Evolutionary conservation across 2,797 vertebrate genomes (phyloP).

Genomic region (Potorous gilbertii): DNA sequence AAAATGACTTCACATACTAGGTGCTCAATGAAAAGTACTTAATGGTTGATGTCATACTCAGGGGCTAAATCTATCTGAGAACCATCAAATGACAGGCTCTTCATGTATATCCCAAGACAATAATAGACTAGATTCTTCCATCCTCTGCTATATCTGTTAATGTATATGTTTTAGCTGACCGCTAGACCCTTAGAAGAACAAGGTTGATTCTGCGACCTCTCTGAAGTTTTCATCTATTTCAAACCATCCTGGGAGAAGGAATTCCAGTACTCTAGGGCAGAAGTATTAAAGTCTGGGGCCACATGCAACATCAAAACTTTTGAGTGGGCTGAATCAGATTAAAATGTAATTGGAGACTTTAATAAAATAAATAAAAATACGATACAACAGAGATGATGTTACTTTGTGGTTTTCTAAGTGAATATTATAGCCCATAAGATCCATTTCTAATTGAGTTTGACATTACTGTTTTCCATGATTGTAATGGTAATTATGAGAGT

Average conservation of each 20-base stretch:
- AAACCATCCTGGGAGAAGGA: not conserved
- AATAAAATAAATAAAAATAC: not conserved
- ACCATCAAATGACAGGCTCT: not conserved
- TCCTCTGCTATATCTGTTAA: not conserved
- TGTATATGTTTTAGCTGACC: not conserved
- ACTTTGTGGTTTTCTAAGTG: not conserved
- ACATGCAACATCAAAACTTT: not conserved
- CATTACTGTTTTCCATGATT: not conserved
- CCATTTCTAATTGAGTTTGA: not conserved
- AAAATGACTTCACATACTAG: fast-evolving
- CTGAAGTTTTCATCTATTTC: not conserved
- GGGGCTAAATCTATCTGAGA: not conserved
- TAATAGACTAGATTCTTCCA: not conserved
- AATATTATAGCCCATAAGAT: not conserved
- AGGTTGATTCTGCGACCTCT: not conserved
- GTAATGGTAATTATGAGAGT: too few species aligned
- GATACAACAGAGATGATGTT: not conserved
- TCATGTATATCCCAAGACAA: not conserved
- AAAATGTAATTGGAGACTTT: not conserved
- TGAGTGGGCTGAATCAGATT: not conserved
- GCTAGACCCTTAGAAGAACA: not conserved
- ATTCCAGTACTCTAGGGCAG: not conserved
- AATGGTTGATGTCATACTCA: not conserved
- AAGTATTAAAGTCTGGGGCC: not conserved
- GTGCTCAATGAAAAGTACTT: not conserved